phyloP scores from a whole-genome alignment of 2,888 invertebrate genomes.

The Rhagophthalmus giganteus region DNA sequence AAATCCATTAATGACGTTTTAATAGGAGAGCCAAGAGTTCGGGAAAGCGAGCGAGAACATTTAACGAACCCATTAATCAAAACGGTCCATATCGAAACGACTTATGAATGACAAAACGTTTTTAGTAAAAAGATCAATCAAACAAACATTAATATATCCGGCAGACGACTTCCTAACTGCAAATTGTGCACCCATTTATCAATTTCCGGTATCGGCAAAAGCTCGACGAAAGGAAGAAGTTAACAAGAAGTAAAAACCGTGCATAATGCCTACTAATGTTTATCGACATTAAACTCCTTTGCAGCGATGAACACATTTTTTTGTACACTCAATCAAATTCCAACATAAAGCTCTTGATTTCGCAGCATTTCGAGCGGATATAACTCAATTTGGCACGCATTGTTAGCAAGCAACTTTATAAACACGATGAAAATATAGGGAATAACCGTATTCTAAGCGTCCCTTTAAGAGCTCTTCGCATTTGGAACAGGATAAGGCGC shows the following conservation, averaged over 20 bases:
- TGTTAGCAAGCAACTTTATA: conserved; percentile 31
- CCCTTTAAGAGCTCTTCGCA: conserved; percentile 19
- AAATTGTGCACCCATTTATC: conserved; percentile 39
- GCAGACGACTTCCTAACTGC: conserved; percentile 38
- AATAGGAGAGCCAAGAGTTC: conserved; percentile 19
- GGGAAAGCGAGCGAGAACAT: conserved; percentile 27
- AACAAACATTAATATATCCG: conserved; percentile 40
- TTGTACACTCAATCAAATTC: conserved; percentile 29
- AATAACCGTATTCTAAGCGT: conserved; percentile 28
- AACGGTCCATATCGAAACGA: conserved; percentile 33
- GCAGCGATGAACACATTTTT: conserved; percentile 24
- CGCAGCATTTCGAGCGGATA: conserved; percentile 32
- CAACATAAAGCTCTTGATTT: conserved; percentile 32
- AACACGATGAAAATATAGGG: conserved; percentile 28
- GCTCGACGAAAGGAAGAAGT: conserved; percentile 17
- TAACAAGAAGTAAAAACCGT: conserved; percentile 18
- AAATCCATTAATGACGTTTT: conserved; percentile 19
- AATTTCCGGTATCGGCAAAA: conserved; percentile 32
- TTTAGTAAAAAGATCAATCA: conserved; percentile 36
- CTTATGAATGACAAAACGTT: conserved; percentile 31
- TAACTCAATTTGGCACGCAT: conserved; percentile 33
- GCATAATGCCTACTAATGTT: conserved; percentile 26
- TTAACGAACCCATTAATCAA: conserved; percentile 38
- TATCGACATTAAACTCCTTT: conserved; percentile 26
- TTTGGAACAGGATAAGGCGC: conserved; percentile 21